These are phyloP conservation scores for Trissoscelio sp. DNA, from an alignment of 2,888 invertebrate genomes.

Conservation along the genomic window DNA sequence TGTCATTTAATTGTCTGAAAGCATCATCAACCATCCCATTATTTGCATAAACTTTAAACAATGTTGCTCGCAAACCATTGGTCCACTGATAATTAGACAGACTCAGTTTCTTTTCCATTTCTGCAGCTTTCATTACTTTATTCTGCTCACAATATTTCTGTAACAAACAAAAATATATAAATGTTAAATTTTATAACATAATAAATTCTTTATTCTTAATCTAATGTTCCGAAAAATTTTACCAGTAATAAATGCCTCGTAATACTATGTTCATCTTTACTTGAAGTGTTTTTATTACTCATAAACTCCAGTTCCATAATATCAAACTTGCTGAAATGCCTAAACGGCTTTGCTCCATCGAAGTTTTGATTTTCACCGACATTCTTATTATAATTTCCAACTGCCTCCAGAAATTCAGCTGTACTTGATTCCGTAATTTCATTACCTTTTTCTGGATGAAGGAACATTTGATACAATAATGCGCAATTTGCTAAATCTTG, in stretches of 20 bases:
- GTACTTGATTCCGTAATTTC: no score
- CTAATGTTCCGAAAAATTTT: not conserved
- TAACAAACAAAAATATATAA: constrained; percentile 4
- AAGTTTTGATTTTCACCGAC: constrained; percentile 7
- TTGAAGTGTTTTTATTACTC: not conserved
- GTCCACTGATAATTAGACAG: constrained; percentile 5
- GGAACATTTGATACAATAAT: not conserved
- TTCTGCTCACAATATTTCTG: constrained; percentile 16
- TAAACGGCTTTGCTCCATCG: not conserved
- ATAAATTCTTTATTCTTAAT: not conserved
- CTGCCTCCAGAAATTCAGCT: no score
- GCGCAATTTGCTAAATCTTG: not conserved
- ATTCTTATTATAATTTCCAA: no score
- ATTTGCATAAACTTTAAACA: not conserved
- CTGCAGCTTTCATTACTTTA: not conserved
- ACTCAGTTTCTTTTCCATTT: not conserved
- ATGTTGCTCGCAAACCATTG: not conserved
- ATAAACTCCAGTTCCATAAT: not conserved
- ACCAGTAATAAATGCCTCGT: not conserved
- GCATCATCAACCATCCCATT: constrained; percentile 9
- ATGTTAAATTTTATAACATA: no score
- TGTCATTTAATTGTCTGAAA: not conserved
- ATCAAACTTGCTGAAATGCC: not conserved
- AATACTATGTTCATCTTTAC: not conserved
- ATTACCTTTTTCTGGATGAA: not conserved